Conservation (phyloP, 2,888 invertebrate species). For the Drosophila pullipes region DNA sequence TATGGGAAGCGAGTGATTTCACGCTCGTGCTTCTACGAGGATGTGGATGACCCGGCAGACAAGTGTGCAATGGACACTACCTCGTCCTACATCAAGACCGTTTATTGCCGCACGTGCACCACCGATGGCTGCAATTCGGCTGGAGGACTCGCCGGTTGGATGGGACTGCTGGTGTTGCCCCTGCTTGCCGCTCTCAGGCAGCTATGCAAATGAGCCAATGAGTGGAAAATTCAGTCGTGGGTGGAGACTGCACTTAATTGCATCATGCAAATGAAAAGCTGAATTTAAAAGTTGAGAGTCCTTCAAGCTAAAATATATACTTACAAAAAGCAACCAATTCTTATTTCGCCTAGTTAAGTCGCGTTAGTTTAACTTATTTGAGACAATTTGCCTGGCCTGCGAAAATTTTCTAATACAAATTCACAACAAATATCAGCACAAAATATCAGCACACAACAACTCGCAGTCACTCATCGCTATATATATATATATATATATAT, state of each 20-base stretch:
- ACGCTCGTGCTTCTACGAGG: constrained; percentile 85
- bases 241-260: constrained; percentile 60
- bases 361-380: constrained; percentile 30
- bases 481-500: constrained; percentile 37
- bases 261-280: constrained; percentile 42
- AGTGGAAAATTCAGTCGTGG: constrained; percentile 10
- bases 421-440: constrained; percentile 11
- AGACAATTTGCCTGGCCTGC: constrained; percentile 44
- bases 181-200: constrained; percentile 60
- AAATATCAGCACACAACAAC: constrained; percentile 12
- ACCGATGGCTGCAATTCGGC: constrained; percentile 85
- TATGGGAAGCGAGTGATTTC: constrained; percentile 85
- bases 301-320: constrained; percentile 29
- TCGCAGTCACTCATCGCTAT: constrained; percentile 41
- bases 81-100: constrained; percentile 84
- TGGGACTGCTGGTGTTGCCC: constrained; percentile 72
- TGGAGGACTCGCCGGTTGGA: constrained; percentile 61
- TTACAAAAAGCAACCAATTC: constrained; percentile 4
- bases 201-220: constrained; percentile 67
- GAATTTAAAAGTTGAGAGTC: constrained; percentile 42
- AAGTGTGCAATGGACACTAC: constrained; percentile 83
- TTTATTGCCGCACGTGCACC: constrained; percentile 85
- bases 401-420: constrained; percentile 10
- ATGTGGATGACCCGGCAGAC: constrained; percentile 83
- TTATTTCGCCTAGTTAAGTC: constrained; percentile 28